Evolutionary conservation across 53 echinoderm and acorn worm genomes (phyloP).

Genomic region (Apostichopus leukothele): DNA sequence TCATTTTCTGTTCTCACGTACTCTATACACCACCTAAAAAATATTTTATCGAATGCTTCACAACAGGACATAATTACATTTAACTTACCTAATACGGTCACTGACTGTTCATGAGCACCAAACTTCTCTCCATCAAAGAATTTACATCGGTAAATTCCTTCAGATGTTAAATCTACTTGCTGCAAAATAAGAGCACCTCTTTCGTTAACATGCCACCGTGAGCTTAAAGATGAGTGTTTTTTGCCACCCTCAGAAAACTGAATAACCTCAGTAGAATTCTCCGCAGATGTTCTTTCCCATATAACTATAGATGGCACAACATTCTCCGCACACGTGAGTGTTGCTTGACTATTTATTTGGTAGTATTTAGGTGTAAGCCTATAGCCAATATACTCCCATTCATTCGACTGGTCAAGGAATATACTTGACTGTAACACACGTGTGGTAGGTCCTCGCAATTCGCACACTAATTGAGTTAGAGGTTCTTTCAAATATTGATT

Average conservation of each 20-base stretch:
- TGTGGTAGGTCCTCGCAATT: not conserved
- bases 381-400: not conserved
- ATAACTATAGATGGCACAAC: not conserved
- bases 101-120: not conserved
- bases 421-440: not conserved
- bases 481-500: not conserved
- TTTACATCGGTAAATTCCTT: slow-evolving; percentile 2
- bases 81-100: not conserved
- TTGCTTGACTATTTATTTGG: not conserved
- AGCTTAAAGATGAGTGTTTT: not conserved
- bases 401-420: not conserved
- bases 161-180: not conserved
- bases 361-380: not conserved
- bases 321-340: not conserved
- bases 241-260: not conserved
- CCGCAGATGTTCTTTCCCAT: not conserved
- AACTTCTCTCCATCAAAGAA: not conserved
- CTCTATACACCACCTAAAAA: no score
- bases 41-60: no score
- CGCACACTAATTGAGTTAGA: not conserved
- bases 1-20: no score
- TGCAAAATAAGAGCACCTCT: not conserved
- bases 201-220: not conserved
- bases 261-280: not conserved
- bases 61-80: not conserved